Evolutionary conservation across 2,113 vertebrate genomes (phyloP).

Genomic region (Spea bombifrons): DNA sequence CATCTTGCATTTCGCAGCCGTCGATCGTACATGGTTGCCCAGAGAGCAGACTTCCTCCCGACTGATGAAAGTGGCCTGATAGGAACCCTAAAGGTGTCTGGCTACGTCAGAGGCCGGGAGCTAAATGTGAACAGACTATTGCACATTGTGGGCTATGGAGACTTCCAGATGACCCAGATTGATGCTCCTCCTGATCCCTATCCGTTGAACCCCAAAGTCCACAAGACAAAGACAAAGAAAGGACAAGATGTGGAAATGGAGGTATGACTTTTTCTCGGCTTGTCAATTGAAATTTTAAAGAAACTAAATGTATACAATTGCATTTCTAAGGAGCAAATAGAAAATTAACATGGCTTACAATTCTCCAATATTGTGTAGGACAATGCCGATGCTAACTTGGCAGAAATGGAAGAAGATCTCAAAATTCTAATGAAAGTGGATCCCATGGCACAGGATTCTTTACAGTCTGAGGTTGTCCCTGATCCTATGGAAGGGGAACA

Average conservation of each 20-base stretch:
- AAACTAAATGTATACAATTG: neutral
- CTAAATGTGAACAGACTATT: slow-evolving; percentile 81
- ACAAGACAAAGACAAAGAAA: slow-evolving; percentile 60
- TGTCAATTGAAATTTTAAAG: neutral
- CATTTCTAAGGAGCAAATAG: too few relatives aligned
- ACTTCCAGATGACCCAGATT: slow-evolving; percentile 91
- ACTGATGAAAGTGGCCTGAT: slow-evolving; percentile 59
- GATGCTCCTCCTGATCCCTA: slow-evolving; percentile 84
- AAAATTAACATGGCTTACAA: too few relatives aligned
- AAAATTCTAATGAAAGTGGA: slow-evolving; percentile 87
- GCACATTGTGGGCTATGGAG: slow-evolving; percentile 87
- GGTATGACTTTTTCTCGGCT: slow-evolving; percentile 56
- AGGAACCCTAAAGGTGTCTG: slow-evolving; percentile 86
- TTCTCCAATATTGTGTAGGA: slow-evolving; percentile 60
- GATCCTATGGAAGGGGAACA: slow-evolving; percentile 97
- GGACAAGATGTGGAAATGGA: slow-evolving; percentile 69
- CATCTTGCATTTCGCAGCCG: slow-evolving; percentile 81
- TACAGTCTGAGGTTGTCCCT: slow-evolving; percentile 83
- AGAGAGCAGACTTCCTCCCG: slow-evolving; percentile 70
- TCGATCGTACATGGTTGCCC: slow-evolving; percentile 79
- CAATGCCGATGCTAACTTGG: slow-evolving; percentile 42
- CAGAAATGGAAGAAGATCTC: slow-evolving; percentile 66
- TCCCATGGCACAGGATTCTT: slow-evolving; percentile 71
- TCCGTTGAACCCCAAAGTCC: slow-evolving; percentile 64
- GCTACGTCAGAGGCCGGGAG: slow-evolving; percentile 81